Conservation (phyloP, 2,888 invertebrate species). For the Hydropsyche betteni region DNA sequence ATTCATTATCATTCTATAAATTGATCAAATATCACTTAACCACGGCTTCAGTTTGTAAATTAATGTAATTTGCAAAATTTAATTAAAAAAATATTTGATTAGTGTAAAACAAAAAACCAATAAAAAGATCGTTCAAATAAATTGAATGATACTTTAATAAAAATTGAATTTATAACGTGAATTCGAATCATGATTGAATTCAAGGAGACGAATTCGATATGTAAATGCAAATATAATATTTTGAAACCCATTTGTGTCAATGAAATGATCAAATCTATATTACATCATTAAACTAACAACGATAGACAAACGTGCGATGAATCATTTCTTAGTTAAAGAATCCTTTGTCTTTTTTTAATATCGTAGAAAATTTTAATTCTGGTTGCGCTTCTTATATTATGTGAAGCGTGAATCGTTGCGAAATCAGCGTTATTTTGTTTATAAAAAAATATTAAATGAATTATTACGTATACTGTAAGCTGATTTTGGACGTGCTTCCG, state of each 20-base stretch:
- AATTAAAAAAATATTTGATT: no score
- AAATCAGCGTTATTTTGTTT: background rate
- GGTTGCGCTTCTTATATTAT: background rate
- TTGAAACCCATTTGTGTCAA: background rate
- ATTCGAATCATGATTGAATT: background rate
- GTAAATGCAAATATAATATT: background rate
- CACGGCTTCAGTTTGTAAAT: no score
- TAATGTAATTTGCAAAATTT: no score
- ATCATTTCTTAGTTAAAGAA: background rate
- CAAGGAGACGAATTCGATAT: background rate
- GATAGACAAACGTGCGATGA: background rate
- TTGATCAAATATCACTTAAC: no score
- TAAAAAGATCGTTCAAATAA: background rate
- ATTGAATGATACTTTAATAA: no score
- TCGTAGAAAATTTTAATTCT: background rate
- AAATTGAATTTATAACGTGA: background rate
- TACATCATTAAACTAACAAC: background rate
- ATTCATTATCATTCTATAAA: background rate
- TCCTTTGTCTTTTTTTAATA: background rate
- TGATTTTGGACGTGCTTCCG: conserved; percentile 8
- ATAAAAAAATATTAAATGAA: conserved; percentile 19
- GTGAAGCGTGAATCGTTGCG: background rate
- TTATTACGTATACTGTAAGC: background rate
- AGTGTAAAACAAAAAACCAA: no score
- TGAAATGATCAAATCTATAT: background rate